phyloP scores from a whole-genome alignment of 2,113 vertebrate genomes.

The Brachyistius frenatus region DNA sequence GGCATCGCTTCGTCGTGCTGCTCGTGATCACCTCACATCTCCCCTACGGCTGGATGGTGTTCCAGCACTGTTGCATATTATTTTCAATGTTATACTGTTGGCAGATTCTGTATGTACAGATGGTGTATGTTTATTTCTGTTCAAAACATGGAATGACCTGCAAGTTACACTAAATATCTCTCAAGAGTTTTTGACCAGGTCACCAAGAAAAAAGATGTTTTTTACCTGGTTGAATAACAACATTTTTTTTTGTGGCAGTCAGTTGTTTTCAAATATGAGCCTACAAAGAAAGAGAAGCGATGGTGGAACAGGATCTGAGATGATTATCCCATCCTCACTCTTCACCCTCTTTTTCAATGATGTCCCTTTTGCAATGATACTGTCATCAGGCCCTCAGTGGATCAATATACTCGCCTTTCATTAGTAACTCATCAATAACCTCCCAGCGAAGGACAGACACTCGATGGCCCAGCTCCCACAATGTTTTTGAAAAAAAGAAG shows the following conservation, averaged over 20 bases:
- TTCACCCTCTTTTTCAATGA: conserved; percentile 39
- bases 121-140: too few species aligned
- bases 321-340: conserved; percentile 20
- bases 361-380: conserved; percentile 51
- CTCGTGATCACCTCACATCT: too few species aligned
- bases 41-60: too few species aligned
- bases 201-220: too few species aligned
- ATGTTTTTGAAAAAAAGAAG: conserved; percentile 36
- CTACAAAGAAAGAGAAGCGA: background rate
- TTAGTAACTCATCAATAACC: conserved; percentile 75
- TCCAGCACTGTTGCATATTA: too few species aligned
- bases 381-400: conserved; percentile 54
- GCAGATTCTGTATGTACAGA: too few species aligned
- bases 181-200: too few species aligned
- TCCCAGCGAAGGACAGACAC: conserved; percentile 49
- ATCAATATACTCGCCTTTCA: conserved; percentile 71
- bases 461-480: conserved; percentile 35
- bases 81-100: too few species aligned
- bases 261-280: background rate
- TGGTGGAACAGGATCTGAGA: background rate
- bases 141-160: too few species aligned
- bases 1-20: too few species aligned
- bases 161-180: too few species aligned
- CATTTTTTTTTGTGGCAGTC: background rate
- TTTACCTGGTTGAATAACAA: too few species aligned